Base-by-base conservation (phyloP, 2,888 invertebrate genomes). In the Abrostola tripartita region DNA sequence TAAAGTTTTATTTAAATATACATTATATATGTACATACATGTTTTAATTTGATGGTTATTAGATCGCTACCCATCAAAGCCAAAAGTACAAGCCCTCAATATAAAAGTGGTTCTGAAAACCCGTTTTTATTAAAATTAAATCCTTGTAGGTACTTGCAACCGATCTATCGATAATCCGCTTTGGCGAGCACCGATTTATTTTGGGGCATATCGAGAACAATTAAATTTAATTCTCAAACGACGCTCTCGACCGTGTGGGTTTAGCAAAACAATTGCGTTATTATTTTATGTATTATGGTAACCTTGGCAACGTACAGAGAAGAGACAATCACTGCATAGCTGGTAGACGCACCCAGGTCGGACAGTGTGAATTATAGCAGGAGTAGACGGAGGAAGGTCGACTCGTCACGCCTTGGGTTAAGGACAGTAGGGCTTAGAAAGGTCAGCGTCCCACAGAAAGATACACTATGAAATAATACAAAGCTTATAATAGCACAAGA, bases 331-430 rank as follows among this genome's bases (percentile, higher is more conserved):
- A 90, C 94, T 91, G 93, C 92, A 93, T 94, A 92, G 83, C 85
- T 90, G 71, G 76, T 78, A 83, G 92, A 92, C 92, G 93, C 94
- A 92, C 94, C 94, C 89, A 92, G 85, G 86, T 86, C 85, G 83
- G 81, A 91, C 90, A 88, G 87, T 89, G 91, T 90, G 89, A 91
- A 84, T 88, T 90, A 92, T 89, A 81, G 90, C 87, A 85, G 90
- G 89, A 90, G 89, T 73, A 68, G 81, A 71, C 82, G 65, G 81
- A 84, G 88, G 92, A 93, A 94, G 94, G 94, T 81, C 94, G 92
- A 92, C 94, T 92, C 94, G 94, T 93, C 94, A 94, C 94, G 94
- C 84, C 88, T 90, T 85, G 85, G 94, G 94, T 94, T 94, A 94
- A 94, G 94, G 94, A 92, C 93, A 88, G 80, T 65, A 64, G 74